Evolutionary conservation across 1,140 invertebrate genomes (phyloP).

Genomic region (Danaus plexippus): DNA sequence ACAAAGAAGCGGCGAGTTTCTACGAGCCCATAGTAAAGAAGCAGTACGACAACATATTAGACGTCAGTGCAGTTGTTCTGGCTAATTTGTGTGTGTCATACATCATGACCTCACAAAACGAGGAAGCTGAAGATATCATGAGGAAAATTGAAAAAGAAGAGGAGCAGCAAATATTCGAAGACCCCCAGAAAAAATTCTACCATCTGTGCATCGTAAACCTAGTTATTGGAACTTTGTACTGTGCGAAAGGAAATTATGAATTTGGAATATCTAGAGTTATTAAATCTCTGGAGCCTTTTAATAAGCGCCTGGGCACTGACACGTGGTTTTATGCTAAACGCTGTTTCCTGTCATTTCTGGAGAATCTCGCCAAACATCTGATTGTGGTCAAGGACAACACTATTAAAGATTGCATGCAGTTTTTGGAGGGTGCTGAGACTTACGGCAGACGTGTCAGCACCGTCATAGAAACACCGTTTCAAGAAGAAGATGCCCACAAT

Average conservation of each 20-base stretch:
- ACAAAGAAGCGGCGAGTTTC: constrained; percentile 97
- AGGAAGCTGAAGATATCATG: constrained; percentile 99
- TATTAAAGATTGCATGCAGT: constrained; percentile 91
- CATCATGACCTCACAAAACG: constrained; percentile 99
- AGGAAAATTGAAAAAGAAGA: constrained; percentile 99
- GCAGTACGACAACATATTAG: constrained; percentile 95
- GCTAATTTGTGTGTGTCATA: constrained; percentile 99
- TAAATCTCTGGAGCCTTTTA: constrained; percentile 95
- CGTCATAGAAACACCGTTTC: constrained; percentile 85
- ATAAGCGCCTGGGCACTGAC: constrained; percentile 95
- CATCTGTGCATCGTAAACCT: constrained; percentile 99
- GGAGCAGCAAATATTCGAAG: constrained; percentile 91
- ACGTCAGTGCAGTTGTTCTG: constrained; percentile 95
- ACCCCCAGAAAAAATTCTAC: constrained; percentile 95
- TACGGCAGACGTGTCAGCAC: constrained; percentile 90
- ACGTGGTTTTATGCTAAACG: constrained; percentile 98
- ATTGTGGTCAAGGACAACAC: constrained; percentile 91
- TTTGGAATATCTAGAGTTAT: constrained; percentile 98
- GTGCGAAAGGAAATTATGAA: constrained; percentile 99
- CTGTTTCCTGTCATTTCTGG: constrained; percentile 93
- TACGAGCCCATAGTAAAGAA: constrained; percentile 99
- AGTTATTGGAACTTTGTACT: constrained; percentile 98
- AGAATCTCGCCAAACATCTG: constrained; percentile 93
- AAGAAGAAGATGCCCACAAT: constrained; percentile 78
- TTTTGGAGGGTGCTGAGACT: constrained; percentile 93